Base-by-base conservation (phyloP, 2,888 invertebrate genomes). In the Fissipunctia ypsillon region DNA sequence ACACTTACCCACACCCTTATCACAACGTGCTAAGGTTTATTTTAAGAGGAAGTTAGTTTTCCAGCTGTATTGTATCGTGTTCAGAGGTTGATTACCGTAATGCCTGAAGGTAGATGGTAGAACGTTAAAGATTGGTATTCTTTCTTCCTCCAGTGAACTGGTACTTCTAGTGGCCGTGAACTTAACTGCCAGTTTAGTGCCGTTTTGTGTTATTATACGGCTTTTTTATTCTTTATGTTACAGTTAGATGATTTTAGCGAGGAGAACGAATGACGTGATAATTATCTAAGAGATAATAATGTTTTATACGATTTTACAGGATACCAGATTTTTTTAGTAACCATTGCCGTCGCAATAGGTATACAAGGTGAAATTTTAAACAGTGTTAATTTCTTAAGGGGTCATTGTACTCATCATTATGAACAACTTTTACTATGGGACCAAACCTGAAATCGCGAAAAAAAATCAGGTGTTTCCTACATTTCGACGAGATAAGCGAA, bases 31-130 rank as follows among this genome's bases (percentile, higher is more conserved):
- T 84, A 88, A 64, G 75, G 87, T 71, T 35, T 35, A 76, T 67
- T 80, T 80, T 80, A 50, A 22, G 7, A 31, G 3, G 9, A 6
- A 2, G 2, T 10, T 9, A 31, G 14, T 56, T 78, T 65, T 35
- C 2, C 41, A 60, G 16, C 14, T 22, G 41, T 38, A 50, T 50
- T 50, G 14, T 43, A 9, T 22, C 3, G 22, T 68, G 63, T 74
- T 68, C 5, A 22, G 41, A 88, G 90, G 91, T 92, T 92, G 93
- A 93, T 94, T 93, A 93, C 90, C 89, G 91, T 91, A 90, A 93
- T 91, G 90, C 84, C 84, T 84, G 85, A 80, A 91, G 91, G 91
- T 92, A 89, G 90, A 90, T 91, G 90, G 87, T 89, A 86, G 82
- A 87, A 85, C 86, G 85, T 84, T 84, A 78, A 81, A 85, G 56